phyloP scores from a whole-genome alignment of 2,113 vertebrate genomes.

The Columbina picui region DNA sequence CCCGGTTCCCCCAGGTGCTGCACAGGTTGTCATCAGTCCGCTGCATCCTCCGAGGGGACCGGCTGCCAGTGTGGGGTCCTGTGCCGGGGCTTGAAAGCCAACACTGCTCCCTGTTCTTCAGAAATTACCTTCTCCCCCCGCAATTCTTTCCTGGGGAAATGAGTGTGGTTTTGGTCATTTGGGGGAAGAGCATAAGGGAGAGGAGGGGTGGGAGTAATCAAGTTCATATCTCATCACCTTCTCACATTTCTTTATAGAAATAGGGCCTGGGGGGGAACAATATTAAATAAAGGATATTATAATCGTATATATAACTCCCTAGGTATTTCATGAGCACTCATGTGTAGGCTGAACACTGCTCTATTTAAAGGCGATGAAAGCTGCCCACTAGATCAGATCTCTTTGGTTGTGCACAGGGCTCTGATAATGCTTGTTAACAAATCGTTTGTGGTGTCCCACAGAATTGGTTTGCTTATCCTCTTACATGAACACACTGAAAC shows the following conservation, averaged over 20 bases:
- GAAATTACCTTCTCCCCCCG: background rate
- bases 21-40: background rate
- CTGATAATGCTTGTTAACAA: background rate
- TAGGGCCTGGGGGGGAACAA: background rate
- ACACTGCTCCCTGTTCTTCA: background rate
- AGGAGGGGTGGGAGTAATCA: background rate
- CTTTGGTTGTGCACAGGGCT: background rate
- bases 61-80: rapidly evolving
- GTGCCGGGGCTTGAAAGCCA: background rate
- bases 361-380: background rate
- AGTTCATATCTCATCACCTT: background rate
- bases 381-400: background rate
- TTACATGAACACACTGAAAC: background rate
- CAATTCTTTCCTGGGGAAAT: background rate
- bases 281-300: background rate
- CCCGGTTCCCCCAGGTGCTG: rapidly evolving
- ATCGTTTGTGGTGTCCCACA: background rate
- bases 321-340: background rate
- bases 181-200: background rate
- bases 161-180: background rate
- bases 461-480: background rate
- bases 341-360: background rate
- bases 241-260: background rate
- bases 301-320: background rate
- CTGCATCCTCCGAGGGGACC: background rate